These are phyloP conservation scores for Scaptomyza montana DNA, from an alignment of 1,140 invertebrate species.

Conservation along the genomic window DNA sequence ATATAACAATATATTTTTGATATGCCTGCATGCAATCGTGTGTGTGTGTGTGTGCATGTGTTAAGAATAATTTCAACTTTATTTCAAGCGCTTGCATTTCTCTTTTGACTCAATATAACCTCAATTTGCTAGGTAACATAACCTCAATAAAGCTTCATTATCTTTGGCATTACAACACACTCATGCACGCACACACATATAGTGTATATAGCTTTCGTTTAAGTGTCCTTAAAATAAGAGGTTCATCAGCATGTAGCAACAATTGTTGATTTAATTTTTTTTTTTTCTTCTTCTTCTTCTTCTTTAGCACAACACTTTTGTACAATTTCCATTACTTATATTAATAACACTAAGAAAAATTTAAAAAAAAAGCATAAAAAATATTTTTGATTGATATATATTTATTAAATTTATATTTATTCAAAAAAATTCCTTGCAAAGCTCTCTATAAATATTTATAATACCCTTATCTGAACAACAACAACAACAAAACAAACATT, in stretches of 20 bases:
- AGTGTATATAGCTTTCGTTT: constrained; percentile 69
- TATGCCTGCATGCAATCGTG: constrained; percentile 63
- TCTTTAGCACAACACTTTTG: constrained; percentile 35
- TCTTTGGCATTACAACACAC: not conserved
- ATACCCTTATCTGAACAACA: constrained; percentile 7
- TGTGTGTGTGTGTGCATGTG: constrained; percentile 32
- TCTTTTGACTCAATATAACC: constrained; percentile 46
- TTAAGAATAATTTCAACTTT: not conserved
- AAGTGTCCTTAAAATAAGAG: constrained; percentile 73
- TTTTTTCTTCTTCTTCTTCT: constrained; percentile 4
- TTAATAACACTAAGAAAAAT: constrained; percentile 9
- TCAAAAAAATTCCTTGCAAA: constrained; percentile 26
- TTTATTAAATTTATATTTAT: constrained; percentile 26
- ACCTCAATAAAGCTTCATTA: not conserved
- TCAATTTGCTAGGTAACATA: constrained; percentile 29
- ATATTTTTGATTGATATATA: constrained; percentile 40
- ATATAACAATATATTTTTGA: constrained; percentile 68
- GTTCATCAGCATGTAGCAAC: constrained; percentile 48
- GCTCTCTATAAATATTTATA: constrained; percentile 29
- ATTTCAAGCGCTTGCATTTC: not conserved
- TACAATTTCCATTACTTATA: constrained; percentile 22
- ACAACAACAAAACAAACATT: not conserved
- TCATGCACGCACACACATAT: not conserved
- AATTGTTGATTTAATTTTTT: not conserved
- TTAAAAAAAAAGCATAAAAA: constrained; percentile 7